Percentiles rank a stretch among this genome's conserved stretches.
These are phyloP conservation scores for Aspidoscelis tigris DNA, from an alignment of 2,113 vertebrate species.

Conservation along the genomic window DNA sequence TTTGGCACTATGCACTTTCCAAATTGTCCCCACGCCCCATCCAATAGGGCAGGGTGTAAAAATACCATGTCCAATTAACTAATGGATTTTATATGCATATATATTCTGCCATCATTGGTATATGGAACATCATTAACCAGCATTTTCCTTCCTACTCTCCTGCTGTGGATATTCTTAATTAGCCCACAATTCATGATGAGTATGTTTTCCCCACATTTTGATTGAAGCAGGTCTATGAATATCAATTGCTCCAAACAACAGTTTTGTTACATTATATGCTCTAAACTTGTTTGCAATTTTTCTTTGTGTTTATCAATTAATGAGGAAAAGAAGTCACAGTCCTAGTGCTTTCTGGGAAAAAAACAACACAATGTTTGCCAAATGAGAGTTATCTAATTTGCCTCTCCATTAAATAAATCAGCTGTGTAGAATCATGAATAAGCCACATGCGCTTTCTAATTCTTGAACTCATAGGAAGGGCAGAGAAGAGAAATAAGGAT, in stretches of 20 bases:
- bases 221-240: not conserved
- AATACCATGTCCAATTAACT: too few species aligned
- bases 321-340: not conserved
- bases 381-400: slow-evolving; percentile 6
- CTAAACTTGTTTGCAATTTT: not conserved
- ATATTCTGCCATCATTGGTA: not conserved
- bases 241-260: not conserved
- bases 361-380: not conserved
- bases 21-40: too few species aligned
- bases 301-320: not conserved
- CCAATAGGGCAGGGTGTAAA: too few species aligned
- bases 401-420: slow-evolving; percentile 7
- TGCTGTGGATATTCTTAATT: not conserved
- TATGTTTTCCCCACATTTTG: not conserved
- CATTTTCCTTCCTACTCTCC: not conserved
- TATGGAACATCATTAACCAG: not conserved
- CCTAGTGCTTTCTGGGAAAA: not conserved
- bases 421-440: not conserved
- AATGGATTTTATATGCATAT: too few species aligned
- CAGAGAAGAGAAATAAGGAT: too few species aligned
- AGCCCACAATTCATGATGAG: not conserved
- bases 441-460: not conserved
- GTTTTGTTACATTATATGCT: not conserved
- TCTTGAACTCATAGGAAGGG: too few species aligned
- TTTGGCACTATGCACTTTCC: too few species aligned